These are phyloP conservation scores for Solea senegalensis DNA, from an alignment of 2,113 vertebrate species.

Conservation along the genomic window DNA sequence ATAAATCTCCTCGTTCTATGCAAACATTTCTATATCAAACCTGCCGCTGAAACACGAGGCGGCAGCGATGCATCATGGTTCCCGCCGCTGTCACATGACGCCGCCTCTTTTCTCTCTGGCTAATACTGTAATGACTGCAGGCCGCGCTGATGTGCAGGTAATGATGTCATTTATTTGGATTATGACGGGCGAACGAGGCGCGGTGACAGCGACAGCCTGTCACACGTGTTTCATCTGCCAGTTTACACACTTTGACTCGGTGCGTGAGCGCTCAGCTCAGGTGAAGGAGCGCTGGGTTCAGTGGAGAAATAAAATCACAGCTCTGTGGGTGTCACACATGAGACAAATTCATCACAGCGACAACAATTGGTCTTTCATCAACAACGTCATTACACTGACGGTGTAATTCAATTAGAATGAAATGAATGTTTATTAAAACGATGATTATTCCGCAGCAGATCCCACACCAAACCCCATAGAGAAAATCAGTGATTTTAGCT, in stretches of 20 bases:
- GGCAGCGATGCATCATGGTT: conserved; percentile 29
- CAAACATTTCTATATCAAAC: conserved; percentile 19
- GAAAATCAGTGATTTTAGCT: too few species aligned
- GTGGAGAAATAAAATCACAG: conserved; percentile 1
- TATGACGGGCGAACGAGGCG: conserved; percentile 22
- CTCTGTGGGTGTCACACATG: conserved; percentile 11
- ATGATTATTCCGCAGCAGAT: too few species aligned
- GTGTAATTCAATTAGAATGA: conserved; percentile 30
- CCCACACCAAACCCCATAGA: too few species aligned
- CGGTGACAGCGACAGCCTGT: conserved; percentile 13
- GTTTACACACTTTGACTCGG: conserved; percentile 1
- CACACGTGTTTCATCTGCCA: background rate
- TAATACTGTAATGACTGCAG: conserved; percentile 21
- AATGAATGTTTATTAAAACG: too few species aligned
- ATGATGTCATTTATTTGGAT: conserved; percentile 51
- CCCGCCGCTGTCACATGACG: conserved; percentile 34
- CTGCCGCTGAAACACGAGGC: background rate
- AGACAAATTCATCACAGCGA: conserved; percentile 42
- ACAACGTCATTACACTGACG: conserved; percentile 21
- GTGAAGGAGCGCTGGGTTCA: conserved; percentile 5
- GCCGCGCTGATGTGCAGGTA: conserved; percentile 27
- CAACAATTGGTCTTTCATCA: conserved; percentile 52
- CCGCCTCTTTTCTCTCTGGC: conserved; percentile 14
- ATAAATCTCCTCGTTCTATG: background rate
- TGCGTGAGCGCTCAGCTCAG: background rate